phyloP scores from a whole-genome alignment of 2,888 invertebrate genomes.

The Lycophotia porphyrea region DNA sequence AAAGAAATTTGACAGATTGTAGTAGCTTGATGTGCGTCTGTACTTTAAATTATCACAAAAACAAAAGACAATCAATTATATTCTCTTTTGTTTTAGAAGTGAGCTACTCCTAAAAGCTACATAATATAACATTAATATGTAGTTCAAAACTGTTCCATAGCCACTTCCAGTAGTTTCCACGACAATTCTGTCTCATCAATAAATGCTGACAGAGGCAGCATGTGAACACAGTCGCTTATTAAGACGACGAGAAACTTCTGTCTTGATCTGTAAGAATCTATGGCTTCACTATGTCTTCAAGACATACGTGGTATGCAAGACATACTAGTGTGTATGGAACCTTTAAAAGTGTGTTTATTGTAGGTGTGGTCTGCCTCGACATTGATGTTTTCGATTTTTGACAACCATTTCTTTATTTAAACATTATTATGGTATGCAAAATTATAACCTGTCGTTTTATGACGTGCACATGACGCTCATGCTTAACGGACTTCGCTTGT shows the following conservation, averaged over 20 bases:
- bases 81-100: neutral
- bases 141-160: neutral
- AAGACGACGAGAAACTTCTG: conserved; percentile 42
- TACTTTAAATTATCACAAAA: conserved; percentile 1
- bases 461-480: neutral
- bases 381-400: neutral
- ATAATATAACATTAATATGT: too few species aligned
- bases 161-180: conserved; percentile 56
- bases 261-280: conserved; percentile 21
- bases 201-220: conserved; percentile 76
- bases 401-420: neutral
- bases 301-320: neutral
- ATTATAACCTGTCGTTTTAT: neutral
- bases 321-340: neutral
- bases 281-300: neutral
- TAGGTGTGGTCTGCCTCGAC: neutral
- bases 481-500: neutral
- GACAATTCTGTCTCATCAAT: conserved; percentile 73
- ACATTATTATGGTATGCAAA: neutral
- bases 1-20: too few species aligned
- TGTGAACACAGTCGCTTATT: conserved; percentile 77
- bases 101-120: neutral
- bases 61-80: too few species aligned
- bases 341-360: neutral
- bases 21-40: too few species aligned